Evolutionary conservation across 2,797 vertebrate species (phyloP), one percentile per base, ranked within the genome.

Genomic region (Falco biarmicus): DNA sequence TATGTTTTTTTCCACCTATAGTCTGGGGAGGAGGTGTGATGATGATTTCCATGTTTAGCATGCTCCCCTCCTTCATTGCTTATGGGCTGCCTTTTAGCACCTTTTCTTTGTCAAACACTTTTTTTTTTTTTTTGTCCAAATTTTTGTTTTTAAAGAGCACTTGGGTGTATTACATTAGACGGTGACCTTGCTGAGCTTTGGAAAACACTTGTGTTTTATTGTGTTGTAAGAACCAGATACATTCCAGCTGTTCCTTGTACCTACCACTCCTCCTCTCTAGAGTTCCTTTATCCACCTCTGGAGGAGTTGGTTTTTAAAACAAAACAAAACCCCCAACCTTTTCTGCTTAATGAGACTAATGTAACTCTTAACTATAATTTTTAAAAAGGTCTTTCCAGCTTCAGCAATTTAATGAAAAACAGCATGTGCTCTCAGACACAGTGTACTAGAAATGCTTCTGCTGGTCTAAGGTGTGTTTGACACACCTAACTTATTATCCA

Each of bases 241-340:
- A 39, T 90, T 92, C 87, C 94, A 96, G 93, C 87, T 94, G 75
- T 95, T 96, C 65, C 75, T 92, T 92, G 34, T 66, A 59, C 41
- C 87, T 87, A 73, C 45, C 61, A 61, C 57, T 93, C 50, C 51
- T 87, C 90, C 66, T 63, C 34, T 80, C 85, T 84, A 60, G 87
- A 87, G 74, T 91, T 68, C 9, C 70, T 75, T 84, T 71, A 70
- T 83, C 53, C 63, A 31, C 80, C 95, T 41, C 70, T 82, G 53
- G 57, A 85, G 71, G 41, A 95, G 32, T 63, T 63, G 19, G 37
- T 54, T 31, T 16, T 43, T 7, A 12, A 73, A 56, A 26, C 37
- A 74, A 65, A 84, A 26, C 37, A 74, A 65, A 84, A 9, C 13
- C 11, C 37, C 31, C 4, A 32, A 64, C 32, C 15, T 93, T 66